Base-by-base conservation (phyloP, 2,797 vertebrate species). In the Pteropus rufus region DNA sequence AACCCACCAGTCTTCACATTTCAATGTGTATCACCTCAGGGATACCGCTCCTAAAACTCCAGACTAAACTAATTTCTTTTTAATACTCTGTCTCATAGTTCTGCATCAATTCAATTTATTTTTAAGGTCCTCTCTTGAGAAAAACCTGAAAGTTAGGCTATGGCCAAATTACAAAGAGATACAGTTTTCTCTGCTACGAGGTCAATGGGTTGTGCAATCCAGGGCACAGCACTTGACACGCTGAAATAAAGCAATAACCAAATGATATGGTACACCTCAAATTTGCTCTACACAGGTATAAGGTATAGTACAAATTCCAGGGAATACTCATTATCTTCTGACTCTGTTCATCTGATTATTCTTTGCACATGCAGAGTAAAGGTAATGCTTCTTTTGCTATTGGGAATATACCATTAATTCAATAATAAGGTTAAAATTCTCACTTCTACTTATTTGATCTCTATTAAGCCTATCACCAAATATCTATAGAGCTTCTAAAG, bases 381-480 rank as follows among this genome's bases (percentile, higher is more conserved):
- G 9, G 41, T 36, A 67, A 5, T 41, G 7, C 6, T 31, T 96
- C 23, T 62, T 72, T 49, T 49, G 49, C 49, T 58, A 18, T 21
- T 82, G 34, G 12, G 41, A 29, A 84, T 62, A 80, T 0, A 67
- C 36, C 24, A 60, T 65, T 82, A 89, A 92, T 65, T 92, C n/a
- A 95, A 21, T 76, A 88, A 76, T 36, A 91, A 87, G 23, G 46
- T 83, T 64, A 94, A 86, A 41, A 64, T 69, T 15, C 58, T 92
- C 65, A 88, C 58, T 85, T 92, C 8, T 94, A 29, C 67, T 94
- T 49, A 73, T 92, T 70, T 97, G 29, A 36, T 58, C n/a, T 95
- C 46, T 60, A 41, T 56, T 87, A 93, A 95, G 54, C 41, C 49
- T 29, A 89, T 49, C 39, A 52, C 24, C 41, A 46, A 67, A 10